Evolutionary conservation across 2,888 invertebrate species (phyloP).

Genomic region (Agonopterix heracliana): DNA sequence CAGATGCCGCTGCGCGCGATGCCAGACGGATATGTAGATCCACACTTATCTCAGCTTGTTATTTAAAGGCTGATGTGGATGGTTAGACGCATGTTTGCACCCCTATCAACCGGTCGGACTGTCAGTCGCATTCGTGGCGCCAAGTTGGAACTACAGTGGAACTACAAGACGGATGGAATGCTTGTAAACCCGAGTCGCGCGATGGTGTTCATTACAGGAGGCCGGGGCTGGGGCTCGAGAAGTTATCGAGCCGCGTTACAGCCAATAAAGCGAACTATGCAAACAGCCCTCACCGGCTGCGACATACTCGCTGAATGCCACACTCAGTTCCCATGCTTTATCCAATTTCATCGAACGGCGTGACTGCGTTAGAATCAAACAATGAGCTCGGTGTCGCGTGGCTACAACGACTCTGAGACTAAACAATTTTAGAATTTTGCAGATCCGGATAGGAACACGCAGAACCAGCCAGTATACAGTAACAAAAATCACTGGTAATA

Average conservation of each 20-base stretch:
- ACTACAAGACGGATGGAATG: slow-evolving; percentile 41
- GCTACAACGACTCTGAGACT: slow-evolving; percentile 48
- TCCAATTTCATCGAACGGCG: slow-evolving; percentile 69
- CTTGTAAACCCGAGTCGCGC: slow-evolving; percentile 35
- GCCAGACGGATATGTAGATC: slow-evolving; percentile 26
- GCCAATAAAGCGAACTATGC: slow-evolving; percentile 72
- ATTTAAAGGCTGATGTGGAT: neutral
- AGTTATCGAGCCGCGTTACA: slow-evolving; percentile 57
- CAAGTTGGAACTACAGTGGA: slow-evolving; percentile 20
- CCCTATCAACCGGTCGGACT: slow-evolving; percentile 10
- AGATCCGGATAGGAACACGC: slow-evolving; percentile 36
- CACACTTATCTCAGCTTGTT: slow-evolving; percentile 17
- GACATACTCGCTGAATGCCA: slow-evolving; percentile 61
- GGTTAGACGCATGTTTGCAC: slow-evolving; percentile 1
- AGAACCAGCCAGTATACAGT: no score
- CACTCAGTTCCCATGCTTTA: slow-evolving; percentile 69
- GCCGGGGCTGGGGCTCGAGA: slow-evolving; percentile 28
- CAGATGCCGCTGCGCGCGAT: slow-evolving; percentile 44
- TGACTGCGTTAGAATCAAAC: slow-evolving; percentile 59
- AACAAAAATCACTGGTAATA: no score
- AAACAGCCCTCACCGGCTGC: slow-evolving; percentile 51
- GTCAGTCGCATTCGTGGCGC: slow-evolving; percentile 10
- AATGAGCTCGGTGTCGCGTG: slow-evolving; percentile 62
- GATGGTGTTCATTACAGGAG: slow-evolving; percentile 53
- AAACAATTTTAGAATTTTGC: slow-evolving; percentile 49